These are phyloP conservation scores for Saguinus imperator DNA, from an alignment of 2,113 vertebrate genomes.

Conservation along the genomic window DNA sequence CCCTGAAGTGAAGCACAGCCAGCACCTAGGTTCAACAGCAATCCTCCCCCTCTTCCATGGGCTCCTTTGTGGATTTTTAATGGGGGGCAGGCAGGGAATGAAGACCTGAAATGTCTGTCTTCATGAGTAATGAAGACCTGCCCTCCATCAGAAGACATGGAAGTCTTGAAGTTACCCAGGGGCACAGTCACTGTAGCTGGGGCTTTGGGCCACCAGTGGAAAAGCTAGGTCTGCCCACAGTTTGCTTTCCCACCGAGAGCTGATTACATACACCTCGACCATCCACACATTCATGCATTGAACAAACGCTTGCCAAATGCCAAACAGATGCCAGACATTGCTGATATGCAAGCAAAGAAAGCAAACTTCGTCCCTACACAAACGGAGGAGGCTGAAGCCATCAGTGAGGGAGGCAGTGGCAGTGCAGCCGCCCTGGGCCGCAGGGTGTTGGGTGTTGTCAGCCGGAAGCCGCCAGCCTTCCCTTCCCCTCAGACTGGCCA, in stretches of 20 bases:
- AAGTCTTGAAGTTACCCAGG: not conserved
- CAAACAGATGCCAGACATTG: not conserved
- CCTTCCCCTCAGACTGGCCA: not conserved
- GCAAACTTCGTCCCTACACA: rapidly evolving
- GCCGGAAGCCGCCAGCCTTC: not conserved
- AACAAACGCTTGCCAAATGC: not conserved
- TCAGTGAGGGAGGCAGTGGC: not conserved
- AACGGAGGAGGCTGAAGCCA: rapidly evolving
- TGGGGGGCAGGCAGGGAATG: not conserved
- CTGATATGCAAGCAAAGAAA: not conserved
- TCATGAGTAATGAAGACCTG: not conserved
- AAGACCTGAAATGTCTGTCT: not conserved
- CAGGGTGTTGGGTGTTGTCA: not conserved
- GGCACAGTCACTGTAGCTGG: not conserved
- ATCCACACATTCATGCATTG: not conserved
- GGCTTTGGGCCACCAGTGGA: not conserved
- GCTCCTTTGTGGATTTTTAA: not conserved
- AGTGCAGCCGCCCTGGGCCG: not conserved
- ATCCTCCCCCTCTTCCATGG: not conserved
- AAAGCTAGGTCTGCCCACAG: too few species aligned
- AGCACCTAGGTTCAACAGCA: not conserved
- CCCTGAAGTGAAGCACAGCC: too few species aligned
- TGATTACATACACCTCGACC: not conserved
- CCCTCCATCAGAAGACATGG: not conserved
- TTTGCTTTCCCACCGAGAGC: not conserved